A percentile compares a stretch with the other conserved stretches of the same genome.
These are phyloP conservation scores for Mythimna impura DNA, from an alignment of 2,888 invertebrate genomes.

Conservation along the genomic window DNA sequence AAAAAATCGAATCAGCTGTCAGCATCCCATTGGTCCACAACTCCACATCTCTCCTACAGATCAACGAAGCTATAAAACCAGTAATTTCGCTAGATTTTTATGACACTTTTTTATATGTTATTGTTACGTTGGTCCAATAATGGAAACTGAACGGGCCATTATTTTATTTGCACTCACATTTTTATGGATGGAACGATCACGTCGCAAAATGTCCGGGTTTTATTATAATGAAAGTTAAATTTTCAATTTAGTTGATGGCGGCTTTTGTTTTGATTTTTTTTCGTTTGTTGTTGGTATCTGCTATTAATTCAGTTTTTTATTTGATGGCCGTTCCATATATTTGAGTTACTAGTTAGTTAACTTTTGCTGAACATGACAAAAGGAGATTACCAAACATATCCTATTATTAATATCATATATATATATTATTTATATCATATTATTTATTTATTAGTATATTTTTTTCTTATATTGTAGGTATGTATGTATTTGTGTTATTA, in stretches of 20 bases:
- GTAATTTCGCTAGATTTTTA: conserved; percentile 80
- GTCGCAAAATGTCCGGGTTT: conserved; percentile 52
- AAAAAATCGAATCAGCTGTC: conserved; percentile 38
- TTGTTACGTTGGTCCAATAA: conserved; percentile 75
- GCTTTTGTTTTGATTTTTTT: conserved; percentile 34
- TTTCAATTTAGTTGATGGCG: conserved; percentile 55
- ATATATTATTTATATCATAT: too few relatives aligned
- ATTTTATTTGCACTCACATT: conserved; percentile 74
- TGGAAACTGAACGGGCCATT: conserved; percentile 74
- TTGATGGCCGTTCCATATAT: not conserved
- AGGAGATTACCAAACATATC: not conserved
- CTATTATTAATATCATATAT: too few relatives aligned
- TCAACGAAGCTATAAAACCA: conserved; percentile 64
- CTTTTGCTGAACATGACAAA: not conserved
- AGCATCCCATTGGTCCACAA: conserved; percentile 54
- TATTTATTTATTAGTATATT: too few relatives aligned
- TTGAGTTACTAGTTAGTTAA: not conserved
- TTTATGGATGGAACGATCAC: conserved; percentile 66
- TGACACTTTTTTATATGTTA: conserved; percentile 77
- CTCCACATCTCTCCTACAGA: conserved; percentile 45
- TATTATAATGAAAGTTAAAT: conserved; percentile 57
- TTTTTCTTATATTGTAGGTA: too few relatives aligned
- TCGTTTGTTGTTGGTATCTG: conserved; percentile 13
- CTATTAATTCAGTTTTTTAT: not conserved
- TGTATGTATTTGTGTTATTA: too few relatives aligned